phyloP scores from a whole-genome alignment of 2,113 vertebrate species.

The Bubalus kerabau region DNA sequence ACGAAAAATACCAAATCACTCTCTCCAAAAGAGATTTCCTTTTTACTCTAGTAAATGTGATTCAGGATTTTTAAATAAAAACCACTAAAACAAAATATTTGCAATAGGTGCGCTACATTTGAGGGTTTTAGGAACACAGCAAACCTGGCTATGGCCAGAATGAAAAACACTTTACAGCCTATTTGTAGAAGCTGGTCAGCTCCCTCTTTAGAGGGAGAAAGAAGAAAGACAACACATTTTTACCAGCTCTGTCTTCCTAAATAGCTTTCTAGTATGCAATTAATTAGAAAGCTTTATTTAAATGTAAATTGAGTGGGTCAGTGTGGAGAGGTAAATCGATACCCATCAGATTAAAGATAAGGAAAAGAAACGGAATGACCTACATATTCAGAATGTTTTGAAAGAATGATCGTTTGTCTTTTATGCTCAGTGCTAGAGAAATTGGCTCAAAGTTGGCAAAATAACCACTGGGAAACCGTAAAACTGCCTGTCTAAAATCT shows the following conservation, averaged over 20 bases:
- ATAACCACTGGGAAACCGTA: background rate
- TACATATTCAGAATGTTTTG: background rate
- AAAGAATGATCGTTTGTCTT: background rate
- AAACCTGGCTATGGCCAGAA: background rate
- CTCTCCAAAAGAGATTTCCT: background rate
- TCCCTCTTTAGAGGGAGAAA: background rate
- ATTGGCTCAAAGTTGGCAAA: background rate
- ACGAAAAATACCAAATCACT: background rate
- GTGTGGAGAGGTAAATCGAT: background rate
- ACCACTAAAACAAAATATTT: background rate
- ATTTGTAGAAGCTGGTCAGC: background rate
- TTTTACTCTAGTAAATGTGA: background rate
- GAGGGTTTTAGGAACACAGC: background rate
- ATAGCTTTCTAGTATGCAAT: background rate
- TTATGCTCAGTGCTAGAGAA: background rate
- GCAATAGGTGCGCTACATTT: background rate
- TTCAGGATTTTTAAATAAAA: background rate
- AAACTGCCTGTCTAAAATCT: slow-evolving; percentile 10
- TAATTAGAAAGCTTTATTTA: slow-evolving; percentile 43
- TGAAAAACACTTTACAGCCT: background rate
- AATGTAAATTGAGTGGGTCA: background rate
- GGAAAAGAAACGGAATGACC: background rate
- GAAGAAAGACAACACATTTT: background rate
- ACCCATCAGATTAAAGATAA: slow-evolving; percentile 8
- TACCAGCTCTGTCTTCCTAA: background rate